Conservation (phyloP, 2,888 invertebrate species). For the Malthinus seriepunctatus region DNA sequence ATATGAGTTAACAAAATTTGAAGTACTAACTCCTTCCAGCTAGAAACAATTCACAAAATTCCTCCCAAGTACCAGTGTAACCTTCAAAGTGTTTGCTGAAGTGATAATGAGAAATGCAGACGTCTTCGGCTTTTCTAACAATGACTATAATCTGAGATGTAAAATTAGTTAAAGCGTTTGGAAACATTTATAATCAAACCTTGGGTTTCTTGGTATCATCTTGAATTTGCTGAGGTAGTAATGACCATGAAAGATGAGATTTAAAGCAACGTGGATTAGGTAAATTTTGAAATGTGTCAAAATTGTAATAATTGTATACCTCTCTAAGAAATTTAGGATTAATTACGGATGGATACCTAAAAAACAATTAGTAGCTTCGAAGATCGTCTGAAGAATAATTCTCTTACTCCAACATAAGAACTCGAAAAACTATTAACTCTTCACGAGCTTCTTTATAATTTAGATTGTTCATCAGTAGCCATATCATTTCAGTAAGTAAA, state of each 20-base stretch:
- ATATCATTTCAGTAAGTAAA: neutral
- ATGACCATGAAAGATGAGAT: conserved; percentile 64
- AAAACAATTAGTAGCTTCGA: neutral
- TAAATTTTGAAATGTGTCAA: neutral
- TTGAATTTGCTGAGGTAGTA: conserved; percentile 59
- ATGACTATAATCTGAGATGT: conserved; percentile 72
- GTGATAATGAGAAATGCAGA: conserved; percentile 85
- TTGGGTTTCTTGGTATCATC: conserved; percentile 50
- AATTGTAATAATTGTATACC: too few species aligned
- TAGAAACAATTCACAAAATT: conserved; percentile 76
- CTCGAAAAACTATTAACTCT: neutral
- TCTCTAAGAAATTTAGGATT: too few species aligned
- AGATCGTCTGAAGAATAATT: neutral
- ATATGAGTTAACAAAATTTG: too few species aligned
- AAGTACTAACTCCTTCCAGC: conserved; percentile 54
- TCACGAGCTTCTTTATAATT: neutral
- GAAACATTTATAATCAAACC: conserved; percentile 40
- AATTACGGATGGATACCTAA: too few species aligned
- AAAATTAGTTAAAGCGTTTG: neutral
- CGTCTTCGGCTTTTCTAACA: conserved; percentile 87
- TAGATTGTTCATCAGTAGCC: conserved; percentile 1
- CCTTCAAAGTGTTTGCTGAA: conserved; percentile 69
- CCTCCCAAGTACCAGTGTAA: conserved; percentile 65
- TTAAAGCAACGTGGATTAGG: conserved; percentile 60
- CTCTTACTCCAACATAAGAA: conserved; percentile 3